Evolutionary conservation across 2,797 vertebrate genomes (phyloP).

Genomic region (Rhabdophis nuchalis): DNA sequence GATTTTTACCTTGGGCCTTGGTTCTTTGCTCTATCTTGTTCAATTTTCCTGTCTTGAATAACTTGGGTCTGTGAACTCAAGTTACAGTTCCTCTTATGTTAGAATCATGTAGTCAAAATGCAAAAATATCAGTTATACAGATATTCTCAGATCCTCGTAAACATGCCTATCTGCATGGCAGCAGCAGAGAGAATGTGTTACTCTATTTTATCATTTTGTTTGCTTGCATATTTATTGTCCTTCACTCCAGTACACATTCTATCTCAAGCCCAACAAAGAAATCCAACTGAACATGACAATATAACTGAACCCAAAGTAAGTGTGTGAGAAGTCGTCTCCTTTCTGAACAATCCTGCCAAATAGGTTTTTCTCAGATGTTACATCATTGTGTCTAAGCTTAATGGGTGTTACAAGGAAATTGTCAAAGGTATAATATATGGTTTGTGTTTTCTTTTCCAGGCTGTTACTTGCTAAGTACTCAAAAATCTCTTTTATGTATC

Average conservation of each 20-base stretch:
- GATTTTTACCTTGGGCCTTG: neutral
- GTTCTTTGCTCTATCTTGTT: neutral
- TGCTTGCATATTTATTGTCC: neutral
- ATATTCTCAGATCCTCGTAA: neutral
- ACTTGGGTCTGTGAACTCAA: neutral
- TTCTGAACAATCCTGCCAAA: neutral
- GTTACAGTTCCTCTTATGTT: neutral
- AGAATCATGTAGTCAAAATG: neutral
- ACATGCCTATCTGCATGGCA: neutral
- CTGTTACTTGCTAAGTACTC: neutral
- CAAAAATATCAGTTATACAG: neutral
- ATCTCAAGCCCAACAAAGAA: neutral
- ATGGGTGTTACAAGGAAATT: neutral
- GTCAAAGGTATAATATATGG: neutral
- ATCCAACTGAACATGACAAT: neutral
- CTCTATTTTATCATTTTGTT: neutral
- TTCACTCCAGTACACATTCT: neutral
- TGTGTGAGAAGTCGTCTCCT: neutral
- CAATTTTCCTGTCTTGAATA: neutral
- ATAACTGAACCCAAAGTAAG: neutral
- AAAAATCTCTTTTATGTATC: neutral
- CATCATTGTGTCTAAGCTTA: neutral
- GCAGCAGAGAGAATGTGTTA: neutral
- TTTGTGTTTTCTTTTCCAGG: neutral
- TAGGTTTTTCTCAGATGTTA: neutral